Evolutionary conservation across 92 coral and sea anemone genomes (phyloP).

Genomic region (Scolanthus callimorphus): DNA sequence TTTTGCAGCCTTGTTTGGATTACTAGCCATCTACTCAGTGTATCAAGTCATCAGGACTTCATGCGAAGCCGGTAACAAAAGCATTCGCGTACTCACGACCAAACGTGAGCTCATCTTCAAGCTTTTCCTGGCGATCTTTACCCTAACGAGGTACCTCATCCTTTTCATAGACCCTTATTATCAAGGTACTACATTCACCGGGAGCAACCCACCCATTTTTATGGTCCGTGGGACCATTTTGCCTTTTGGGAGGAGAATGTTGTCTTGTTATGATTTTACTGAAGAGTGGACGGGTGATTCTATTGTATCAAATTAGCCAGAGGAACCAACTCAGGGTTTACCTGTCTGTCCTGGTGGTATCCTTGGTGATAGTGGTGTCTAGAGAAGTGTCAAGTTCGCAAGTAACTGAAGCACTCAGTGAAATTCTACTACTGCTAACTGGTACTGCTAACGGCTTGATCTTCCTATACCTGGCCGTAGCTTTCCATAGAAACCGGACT

Average conservation of each 20-base stretch:
- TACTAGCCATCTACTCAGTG: slow-evolving; percentile 5
- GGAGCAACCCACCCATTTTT: slow-evolving; percentile 16
- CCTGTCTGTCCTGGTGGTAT: not conserved
- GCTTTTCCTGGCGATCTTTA: not conserved
- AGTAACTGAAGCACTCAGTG: not conserved
- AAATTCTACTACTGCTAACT: too few species aligned
- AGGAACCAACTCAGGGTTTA: not conserved
- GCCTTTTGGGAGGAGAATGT: slow-evolving; percentile 2
- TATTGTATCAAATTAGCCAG: not conserved
- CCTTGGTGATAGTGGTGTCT: not conserved
- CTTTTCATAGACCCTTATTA: slow-evolving; percentile 35
- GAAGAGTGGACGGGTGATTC: not conserved
- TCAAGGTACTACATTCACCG: slow-evolving; percentile 19
- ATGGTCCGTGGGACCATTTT: slow-evolving; percentile 21
- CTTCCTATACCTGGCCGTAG: not conserved
- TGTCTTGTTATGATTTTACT: slow-evolving; percentile 1
- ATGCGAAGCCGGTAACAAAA: too few species aligned
- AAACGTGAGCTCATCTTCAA: not conserved
- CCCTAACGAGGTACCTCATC: slow-evolving; percentile 13
- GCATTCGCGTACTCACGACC: too few species aligned
- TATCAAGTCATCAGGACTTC: slow-evolving; percentile 4
- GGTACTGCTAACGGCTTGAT: not conserved
- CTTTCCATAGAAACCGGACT: not conserved
- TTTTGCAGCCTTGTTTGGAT: slow-evolving; percentile 8
- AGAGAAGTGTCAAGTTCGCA: not conserved